Evolutionary conservation across 1,140 invertebrate species (phyloP).

Genomic region (Habropoda laboriosa): DNA sequence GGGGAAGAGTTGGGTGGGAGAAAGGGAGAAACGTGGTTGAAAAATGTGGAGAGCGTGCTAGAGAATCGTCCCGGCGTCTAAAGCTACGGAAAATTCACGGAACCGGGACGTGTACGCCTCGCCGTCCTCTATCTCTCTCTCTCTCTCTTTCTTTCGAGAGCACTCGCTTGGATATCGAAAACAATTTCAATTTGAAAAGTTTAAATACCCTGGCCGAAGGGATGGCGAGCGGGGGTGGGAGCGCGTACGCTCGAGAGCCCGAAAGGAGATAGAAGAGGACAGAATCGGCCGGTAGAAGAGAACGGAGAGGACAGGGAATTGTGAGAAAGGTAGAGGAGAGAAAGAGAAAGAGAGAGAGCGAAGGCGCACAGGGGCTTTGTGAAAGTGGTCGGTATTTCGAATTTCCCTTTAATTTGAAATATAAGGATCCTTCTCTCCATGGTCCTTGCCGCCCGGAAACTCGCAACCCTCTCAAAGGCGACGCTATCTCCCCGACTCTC

Average conservation of each 20-base stretch:
- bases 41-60: conserved; percentile 29
- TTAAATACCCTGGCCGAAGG: conserved; percentile 64
- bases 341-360: background rate
- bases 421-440: conserved; percentile 67
- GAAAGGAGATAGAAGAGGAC: conserved; percentile 45
- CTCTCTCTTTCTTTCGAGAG: conserved; percentile 54
- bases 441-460: conserved; percentile 52
- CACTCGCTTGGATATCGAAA: conserved; percentile 74
- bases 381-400: conserved; percentile 72
- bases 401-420: conserved; percentile 77
- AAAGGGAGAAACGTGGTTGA: background rate
- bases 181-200: conserved; percentile 79
- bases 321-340: conserved; percentile 25
- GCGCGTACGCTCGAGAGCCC: conserved; percentile 37
- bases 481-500: conserved; percentile 54
- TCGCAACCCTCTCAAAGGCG: conserved; percentile 63
- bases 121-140: background rate
- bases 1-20: no score
- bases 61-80: conserved; percentile 10
- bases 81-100: conserved; percentile 40
- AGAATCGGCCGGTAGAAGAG: conserved; percentile 13
- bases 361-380: conserved; percentile 61
- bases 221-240: background rate
- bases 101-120: background rate
- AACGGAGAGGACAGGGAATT: conserved; percentile 56